Evolutionary conservation across 2,113 vertebrate genomes (phyloP).

Genomic region (Albula glossodonta): DNA sequence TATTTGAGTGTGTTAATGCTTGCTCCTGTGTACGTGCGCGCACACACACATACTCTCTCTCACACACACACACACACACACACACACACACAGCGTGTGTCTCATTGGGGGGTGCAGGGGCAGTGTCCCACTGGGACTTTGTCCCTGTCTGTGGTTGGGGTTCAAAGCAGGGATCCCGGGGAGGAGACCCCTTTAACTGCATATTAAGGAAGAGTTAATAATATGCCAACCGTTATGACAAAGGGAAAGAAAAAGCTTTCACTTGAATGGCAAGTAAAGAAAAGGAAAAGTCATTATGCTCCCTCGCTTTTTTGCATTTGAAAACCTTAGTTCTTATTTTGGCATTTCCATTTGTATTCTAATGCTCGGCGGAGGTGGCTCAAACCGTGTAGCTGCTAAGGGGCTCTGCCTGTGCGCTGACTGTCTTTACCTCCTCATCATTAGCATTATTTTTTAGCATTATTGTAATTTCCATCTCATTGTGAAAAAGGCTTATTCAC

Average conservation of each 20-base stretch:
- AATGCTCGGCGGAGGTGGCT: conserved; percentile 50
- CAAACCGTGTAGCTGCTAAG: conserved; percentile 40
- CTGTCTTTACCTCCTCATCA: conserved; percentile 37
- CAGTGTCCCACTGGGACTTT: conserved; percentile 68
- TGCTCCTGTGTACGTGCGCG: background rate
- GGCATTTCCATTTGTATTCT: conserved; percentile 70
- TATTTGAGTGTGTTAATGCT: background rate
- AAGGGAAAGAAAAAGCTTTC: conserved; percentile 69
- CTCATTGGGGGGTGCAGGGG: conserved; percentile 49
- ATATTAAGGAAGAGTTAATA: conserved; percentile 83
- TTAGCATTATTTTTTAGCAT: conserved; percentile 11
- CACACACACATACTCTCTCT: too few species aligned
- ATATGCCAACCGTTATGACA: conserved; percentile 75
- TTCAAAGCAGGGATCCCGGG: conserved; percentile 74
- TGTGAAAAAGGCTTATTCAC: conserved; percentile 18
- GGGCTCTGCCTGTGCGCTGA: conserved; percentile 29
- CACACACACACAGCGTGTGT: conserved; percentile 43
- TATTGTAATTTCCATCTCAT: conserved; percentile 24
- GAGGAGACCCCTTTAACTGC: conserved; percentile 73
- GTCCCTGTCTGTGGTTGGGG: conserved; percentile 65
- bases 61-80: conserved; percentile 32
- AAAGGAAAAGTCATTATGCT: conserved; percentile 77
- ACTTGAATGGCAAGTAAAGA: conserved; percentile 70
- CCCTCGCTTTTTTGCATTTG: conserved; percentile 74
- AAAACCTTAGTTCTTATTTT: conserved; percentile 74